These are phyloP conservation scores for Platygyra sinensis DNA, from an alignment of 64 coral and sea anemone species.

Conservation along the genomic window DNA sequence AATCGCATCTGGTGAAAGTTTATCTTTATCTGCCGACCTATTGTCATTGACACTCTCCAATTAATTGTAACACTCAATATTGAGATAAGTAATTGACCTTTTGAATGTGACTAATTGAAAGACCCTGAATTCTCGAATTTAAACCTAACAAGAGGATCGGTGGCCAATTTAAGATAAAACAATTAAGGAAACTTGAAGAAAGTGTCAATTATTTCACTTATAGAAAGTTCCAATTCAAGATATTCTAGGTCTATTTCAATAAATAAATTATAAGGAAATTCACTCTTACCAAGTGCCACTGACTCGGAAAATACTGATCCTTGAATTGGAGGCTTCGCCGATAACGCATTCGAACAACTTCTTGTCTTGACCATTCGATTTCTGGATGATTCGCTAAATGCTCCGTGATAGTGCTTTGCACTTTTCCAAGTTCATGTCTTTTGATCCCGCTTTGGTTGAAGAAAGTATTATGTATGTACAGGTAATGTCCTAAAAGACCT, in stretches of 20 bases:
- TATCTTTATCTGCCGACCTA: not conserved
- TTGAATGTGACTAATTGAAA: not conserved
- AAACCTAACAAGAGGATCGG: not conserved
- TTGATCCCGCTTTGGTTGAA: conserved; percentile 57
- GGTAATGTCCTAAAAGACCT: conserved; percentile 72
- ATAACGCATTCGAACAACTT: conserved; percentile 74
- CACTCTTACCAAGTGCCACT: conserved; percentile 98
- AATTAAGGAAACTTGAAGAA: not conserved
- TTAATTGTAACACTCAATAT: not conserved
- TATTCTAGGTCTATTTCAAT: not conserved
- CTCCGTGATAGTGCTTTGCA: conserved; percentile 67
- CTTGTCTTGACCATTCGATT: conserved; percentile 93
- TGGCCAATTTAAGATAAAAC: not conserved
- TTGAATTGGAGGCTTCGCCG: conserved; percentile 91
- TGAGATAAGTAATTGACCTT: conserved; percentile 1
- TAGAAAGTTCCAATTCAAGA: conserved; percentile 7
- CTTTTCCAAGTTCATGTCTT: not conserved
- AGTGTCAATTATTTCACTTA: not conserved
- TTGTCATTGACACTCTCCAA: not conserved
- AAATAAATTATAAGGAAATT: conserved; percentile 63
- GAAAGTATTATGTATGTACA: conserved; percentile 73
- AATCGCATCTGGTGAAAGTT: not conserved
- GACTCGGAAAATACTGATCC: conserved; percentile 98
- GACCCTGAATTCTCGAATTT: not conserved
- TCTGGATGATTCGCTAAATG: conserved; percentile 77